Evolutionary conservation across 2,113 vertebrate genomes (phyloP), one percentile per base, ranked within the genome.

Genomic region (Peucedramus taeniatus): DNA sequence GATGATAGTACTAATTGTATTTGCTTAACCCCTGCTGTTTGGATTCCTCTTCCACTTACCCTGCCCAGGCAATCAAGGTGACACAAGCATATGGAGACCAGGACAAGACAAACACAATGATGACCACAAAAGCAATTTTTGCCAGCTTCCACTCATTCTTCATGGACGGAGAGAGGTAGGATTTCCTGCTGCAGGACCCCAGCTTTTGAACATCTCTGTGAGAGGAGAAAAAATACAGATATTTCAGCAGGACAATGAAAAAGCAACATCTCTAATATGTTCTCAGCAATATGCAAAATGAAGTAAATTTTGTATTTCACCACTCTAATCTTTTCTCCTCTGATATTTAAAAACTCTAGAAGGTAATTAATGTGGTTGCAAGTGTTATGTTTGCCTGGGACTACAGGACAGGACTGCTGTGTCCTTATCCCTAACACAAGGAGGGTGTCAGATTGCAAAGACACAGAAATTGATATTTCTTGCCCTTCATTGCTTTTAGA

Each of bases 21-120:
- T 70, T 54, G 13, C 39, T 40, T 45, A 83, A 31, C 5, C 14
- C 28, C 20, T 26, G 6, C 15, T 80, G 14, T 57, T 65, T 31
- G 15, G 33, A 42, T 24, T n/a, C 19, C 0, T 6, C 30, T 83
- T 90, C 40, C 31, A 90, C 97, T 96, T 95, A 98, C 97, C 97
- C 98, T 79, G 97, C 96, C 97, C 98, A 98, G 64, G 97, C 97
- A 93, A 98, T 98, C 77, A 98, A 71, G 45, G 98, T 97, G 69
- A 98, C 97, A 82, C 98, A 98, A 57, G 98, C 97, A 50, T 98
- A 98, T 0, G 98, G 98, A 89, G 97, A 98, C 98, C 98, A 98
- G 54, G 98, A 98, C 84, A 97, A 45, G 22, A 98, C 97, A 89
- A 91, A 98, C 37, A 98, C 97, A 71, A 97, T 30, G 63, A 98